These are phyloP conservation scores for Pangasianodon hypophthalmus DNA, from an alignment of 2,113 vertebrate species.

Conservation along the genomic window DNA sequence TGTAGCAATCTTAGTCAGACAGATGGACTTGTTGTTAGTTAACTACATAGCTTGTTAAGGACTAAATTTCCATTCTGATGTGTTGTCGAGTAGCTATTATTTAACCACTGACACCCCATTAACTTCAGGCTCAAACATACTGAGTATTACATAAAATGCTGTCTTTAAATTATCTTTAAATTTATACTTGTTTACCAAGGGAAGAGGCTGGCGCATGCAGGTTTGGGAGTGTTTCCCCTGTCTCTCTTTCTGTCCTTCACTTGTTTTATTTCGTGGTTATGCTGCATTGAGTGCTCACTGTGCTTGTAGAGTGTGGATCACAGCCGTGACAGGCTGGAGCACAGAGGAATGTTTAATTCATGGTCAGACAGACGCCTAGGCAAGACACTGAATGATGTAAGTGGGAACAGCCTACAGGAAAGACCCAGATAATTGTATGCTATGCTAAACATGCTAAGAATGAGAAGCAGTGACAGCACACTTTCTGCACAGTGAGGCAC, in stretches of 20 bases:
- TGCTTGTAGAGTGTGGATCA: conserved; percentile 30
- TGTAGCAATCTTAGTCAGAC: neutral
- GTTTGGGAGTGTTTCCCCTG: neutral
- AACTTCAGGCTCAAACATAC: neutral
- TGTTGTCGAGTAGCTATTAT: neutral
- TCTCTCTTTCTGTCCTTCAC: conserved; percentile 31
- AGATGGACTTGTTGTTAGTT: neutral
- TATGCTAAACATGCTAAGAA: conserved; percentile 39
- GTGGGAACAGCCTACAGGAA: conserved; percentile 41
- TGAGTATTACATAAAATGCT: neutral
- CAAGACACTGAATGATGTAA: conserved; percentile 40
- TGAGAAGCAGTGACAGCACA: conserved; percentile 35
- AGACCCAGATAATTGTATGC: conserved; percentile 44
- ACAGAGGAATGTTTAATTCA: conserved; percentile 52
- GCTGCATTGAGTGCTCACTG: conserved; percentile 5
- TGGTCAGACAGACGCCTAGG: conserved; percentile 48
- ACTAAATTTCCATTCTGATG: neutral
- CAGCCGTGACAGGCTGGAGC: conserved; percentile 15
- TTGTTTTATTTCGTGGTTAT: conserved; percentile 6
- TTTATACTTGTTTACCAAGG: neutral
- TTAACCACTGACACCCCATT: neutral
- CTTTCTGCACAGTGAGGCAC: conserved; percentile 18
- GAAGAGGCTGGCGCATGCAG: neutral
- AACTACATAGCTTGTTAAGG: neutral
- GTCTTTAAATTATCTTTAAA: neutral